A percentile compares a stretch with the other conserved stretches of the same genome.
Conservation (phyloP, 1,140 invertebrate genomes). For the Campoletis sonorensis region DNA sequence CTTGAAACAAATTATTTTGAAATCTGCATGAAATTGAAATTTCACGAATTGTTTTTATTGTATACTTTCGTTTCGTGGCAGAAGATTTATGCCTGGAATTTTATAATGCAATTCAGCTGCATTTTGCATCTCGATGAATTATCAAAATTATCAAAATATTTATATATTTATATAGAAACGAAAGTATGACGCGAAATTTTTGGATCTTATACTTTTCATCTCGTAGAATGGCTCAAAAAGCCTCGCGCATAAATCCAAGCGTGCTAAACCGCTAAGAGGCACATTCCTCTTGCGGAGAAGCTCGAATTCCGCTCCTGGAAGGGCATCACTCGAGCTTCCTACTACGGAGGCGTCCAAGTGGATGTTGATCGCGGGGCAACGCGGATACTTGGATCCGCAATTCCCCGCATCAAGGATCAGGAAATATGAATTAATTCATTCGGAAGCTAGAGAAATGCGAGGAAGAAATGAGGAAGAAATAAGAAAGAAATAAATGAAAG, state of each 20-base stretch:
- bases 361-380: background rate
- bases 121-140: no score
- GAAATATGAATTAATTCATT: conserved; percentile 39
- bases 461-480: conserved; percentile 24
- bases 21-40: no score
- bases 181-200: conserved; percentile 2
- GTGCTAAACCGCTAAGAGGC: conserved; percentile 19
- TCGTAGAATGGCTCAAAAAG: background rate
- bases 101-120: no score
- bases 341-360: conserved; percentile 25
- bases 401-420: conserved; percentile 29
- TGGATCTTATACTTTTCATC: background rate
- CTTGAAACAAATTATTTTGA: no score
- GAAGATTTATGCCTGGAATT: no score
- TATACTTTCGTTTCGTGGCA: no score
- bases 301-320: background rate
- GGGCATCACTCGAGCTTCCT: conserved; percentile 1
- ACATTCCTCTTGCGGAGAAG: conserved; percentile 17
- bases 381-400: conserved; percentile 15
- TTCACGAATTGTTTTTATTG: no score
- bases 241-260: conserved; percentile 11
- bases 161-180: background rate
- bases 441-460: conserved; percentile 24
- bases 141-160: no score
- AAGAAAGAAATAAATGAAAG: background rate